phyloP scores from a whole-genome alignment of 2,113 vertebrate genomes.

The Semnornis frantzii region DNA sequence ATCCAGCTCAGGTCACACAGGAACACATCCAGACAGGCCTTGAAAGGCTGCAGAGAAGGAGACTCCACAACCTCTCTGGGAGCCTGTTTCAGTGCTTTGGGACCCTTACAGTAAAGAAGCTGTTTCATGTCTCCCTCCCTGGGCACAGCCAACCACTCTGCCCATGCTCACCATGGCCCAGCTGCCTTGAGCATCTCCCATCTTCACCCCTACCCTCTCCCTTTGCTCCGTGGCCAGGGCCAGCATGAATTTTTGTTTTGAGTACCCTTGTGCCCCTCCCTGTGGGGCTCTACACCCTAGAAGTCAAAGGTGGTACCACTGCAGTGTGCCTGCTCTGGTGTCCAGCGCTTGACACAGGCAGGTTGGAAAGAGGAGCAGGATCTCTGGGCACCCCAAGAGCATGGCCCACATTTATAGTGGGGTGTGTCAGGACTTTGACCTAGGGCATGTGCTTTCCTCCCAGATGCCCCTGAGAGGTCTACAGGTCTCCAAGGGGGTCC shows the following conservation, averaged over 20 bases:
- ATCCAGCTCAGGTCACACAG: too few species aligned
- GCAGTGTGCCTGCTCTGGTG: fast-evolving
- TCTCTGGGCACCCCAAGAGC: neutral
- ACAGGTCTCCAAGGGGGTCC: neutral
- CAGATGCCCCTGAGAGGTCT: neutral
- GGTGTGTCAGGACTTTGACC: too few species aligned
- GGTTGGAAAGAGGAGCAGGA: neutral
- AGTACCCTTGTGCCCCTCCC: neutral
- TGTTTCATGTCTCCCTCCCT: neutral
- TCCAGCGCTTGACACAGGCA: neutral
- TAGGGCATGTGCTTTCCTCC: neutral
- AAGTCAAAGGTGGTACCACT: fast-evolving
- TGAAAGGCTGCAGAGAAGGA: too few species aligned
- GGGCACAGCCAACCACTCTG: neutral
- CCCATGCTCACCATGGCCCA: fast-evolving
- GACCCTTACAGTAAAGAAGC: too few species aligned
- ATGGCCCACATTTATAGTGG: neutral
- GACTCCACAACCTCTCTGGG: too few species aligned
- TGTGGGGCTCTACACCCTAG: fast-evolving
- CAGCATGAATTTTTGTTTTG: neutral
- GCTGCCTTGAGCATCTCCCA: neutral
- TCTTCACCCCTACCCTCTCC: neutral
- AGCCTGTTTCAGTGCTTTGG: too few species aligned
- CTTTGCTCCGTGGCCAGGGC: neutral
- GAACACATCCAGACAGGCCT: too few species aligned